Conservation (phyloP, 2,113 vertebrate genomes). For the Hypocryptadius cinnamomeus region DNA sequence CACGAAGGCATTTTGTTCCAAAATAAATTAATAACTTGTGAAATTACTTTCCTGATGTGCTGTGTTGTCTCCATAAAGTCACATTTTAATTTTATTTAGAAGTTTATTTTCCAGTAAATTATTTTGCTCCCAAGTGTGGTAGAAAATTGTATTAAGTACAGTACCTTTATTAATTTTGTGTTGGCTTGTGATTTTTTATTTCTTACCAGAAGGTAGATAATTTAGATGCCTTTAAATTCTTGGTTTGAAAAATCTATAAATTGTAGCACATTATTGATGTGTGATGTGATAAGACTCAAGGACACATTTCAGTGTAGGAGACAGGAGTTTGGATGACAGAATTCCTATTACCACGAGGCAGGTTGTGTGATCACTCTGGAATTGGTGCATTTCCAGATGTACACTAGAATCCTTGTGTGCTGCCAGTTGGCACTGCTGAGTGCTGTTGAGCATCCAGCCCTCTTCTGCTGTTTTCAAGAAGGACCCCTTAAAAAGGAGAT, state of each 20-base stretch:
- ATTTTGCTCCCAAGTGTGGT: not conserved
- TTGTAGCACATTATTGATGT: not conserved
- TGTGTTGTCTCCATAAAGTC: not conserved
- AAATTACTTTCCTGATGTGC: not conserved
- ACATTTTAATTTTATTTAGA: not conserved
- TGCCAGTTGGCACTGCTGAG: not conserved
- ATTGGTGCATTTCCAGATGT: not conserved
- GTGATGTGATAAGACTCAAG: not conserved
- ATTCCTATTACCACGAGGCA: accelerated
- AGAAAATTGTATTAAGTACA: not conserved
- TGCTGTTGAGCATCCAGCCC: not conserved
- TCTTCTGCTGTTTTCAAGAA: not conserved
- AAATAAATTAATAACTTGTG: not conserved
- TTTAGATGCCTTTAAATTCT: not conserved
- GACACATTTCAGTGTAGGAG: not conserved
- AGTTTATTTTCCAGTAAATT: not conserved
- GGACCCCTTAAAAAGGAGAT: not conserved
- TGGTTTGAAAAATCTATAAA: not conserved
- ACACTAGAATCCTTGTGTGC: not conserved
- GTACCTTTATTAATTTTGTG: not conserved
- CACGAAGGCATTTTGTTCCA: not conserved
- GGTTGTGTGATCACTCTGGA: not conserved
- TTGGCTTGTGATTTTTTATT: not conserved
- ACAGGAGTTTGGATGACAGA: not conserved
- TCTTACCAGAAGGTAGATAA: not conserved